phyloP scores from a whole-genome alignment of 2,113 vertebrate species.

The Eptesicus fuscus region DNA sequence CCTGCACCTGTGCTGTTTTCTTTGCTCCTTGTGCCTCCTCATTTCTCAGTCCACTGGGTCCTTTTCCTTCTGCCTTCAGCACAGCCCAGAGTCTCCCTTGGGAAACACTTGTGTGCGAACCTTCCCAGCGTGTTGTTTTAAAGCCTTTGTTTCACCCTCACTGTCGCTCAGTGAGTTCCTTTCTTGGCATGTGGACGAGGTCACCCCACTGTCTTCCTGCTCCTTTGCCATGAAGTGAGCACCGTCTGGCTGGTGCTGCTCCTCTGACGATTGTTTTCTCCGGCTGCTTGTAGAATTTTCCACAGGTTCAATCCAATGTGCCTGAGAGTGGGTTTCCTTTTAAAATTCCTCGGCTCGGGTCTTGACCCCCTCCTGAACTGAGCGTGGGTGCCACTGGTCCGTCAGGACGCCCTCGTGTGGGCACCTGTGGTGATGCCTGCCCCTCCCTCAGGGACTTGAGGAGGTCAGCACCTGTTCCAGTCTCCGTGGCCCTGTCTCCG shows the following conservation, averaged over 20 bases:
- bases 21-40: neutral
- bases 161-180: neutral
- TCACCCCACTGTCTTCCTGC: neutral
- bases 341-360: too few species aligned
- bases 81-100: neutral
- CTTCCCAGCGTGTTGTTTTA: neutral
- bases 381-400: too few species aligned
- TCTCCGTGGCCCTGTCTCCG: too few species aligned
- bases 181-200: neutral
- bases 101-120: neutral
- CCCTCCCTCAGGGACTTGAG: neutral
- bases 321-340: neutral
- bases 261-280: neutral
- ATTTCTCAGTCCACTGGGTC: neutral
- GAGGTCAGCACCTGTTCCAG: too few species aligned
- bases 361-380: neutral
- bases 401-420: neutral
- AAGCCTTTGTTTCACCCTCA: neutral
- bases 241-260: fast-evolving
- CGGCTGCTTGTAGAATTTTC: too few species aligned
- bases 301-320: fast-evolving
- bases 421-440: neutral
- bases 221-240: neutral
- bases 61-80: neutral
- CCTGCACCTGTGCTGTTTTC: neutral